Conservation (phyloP, 2,888 invertebrate genomes). For the Nycteola revayana region DNA sequence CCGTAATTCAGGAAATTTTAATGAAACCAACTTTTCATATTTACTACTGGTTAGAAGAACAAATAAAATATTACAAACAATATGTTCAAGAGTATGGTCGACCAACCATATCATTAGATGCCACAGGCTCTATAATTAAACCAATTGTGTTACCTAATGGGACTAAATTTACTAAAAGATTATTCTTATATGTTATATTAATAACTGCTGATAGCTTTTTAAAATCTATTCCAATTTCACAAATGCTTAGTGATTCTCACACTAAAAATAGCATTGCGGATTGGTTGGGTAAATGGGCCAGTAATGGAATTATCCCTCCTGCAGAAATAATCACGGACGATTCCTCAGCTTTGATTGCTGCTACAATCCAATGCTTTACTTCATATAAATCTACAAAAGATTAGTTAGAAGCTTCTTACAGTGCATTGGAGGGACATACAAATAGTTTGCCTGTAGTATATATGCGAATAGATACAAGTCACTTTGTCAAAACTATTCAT, state of each 20-base stretch:
- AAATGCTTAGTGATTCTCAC: conserved; percentile 16
- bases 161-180: conserved; percentile 15
- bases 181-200: conserved; percentile 15
- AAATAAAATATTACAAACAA: conserved; percentile 15
- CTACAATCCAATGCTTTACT: conserved; percentile 16
- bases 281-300: conserved; percentile 15
- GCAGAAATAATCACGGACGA: conserved; percentile 16
- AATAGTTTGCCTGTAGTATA: conserved; percentile 18
- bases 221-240: conserved; percentile 15
- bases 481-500: conserved; percentile 16
- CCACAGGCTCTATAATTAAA: conserved; percentile 15
- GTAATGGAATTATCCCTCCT: conserved; percentile 15
- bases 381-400: conserved; percentile 18
- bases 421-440: conserved; percentile 15
- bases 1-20: conserved; percentile 15
- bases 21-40: conserved; percentile 13
- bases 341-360: conserved; percentile 18
- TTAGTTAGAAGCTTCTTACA: conserved; percentile 16
- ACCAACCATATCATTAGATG: conserved; percentile 14
- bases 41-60: conserved; percentile 15
- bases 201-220: conserved; percentile 16
- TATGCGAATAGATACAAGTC: conserved; percentile 18
- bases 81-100: conserved; percentile 14
- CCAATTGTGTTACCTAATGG: conserved; percentile 13
- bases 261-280: conserved; percentile 15